phyloP scores from a whole-genome alignment of 2,797 vertebrate species.

The Alca torda region DNA sequence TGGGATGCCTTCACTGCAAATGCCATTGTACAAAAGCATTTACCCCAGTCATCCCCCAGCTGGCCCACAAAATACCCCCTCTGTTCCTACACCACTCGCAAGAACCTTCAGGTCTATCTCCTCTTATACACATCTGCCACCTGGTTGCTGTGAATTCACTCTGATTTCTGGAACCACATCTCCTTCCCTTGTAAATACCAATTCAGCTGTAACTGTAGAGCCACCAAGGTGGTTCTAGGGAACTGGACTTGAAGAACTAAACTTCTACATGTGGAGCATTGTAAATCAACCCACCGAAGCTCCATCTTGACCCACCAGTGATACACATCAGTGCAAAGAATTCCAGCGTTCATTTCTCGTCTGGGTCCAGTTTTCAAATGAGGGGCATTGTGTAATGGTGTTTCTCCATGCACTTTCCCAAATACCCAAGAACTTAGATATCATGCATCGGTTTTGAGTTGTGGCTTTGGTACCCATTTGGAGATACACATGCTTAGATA shows the following conservation, averaged over 20 bases:
- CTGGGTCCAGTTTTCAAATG: neutral
- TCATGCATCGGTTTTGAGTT: fast-evolving
- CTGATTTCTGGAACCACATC: neutral
- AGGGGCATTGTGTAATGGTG: fast-evolving
- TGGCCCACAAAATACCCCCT: neutral
- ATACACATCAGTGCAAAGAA: neutral
- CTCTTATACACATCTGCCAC: neutral
- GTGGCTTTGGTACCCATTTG: neutral
- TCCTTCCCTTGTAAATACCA: neutral
- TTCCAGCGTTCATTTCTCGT: neutral
- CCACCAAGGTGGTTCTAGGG: neutral
- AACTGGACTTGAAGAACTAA: neutral
- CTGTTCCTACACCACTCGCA: neutral
- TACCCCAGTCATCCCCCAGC: neutral
- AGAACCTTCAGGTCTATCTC: neutral
- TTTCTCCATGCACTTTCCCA: neutral
- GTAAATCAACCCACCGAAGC: neutral
- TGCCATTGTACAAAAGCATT: neutral
- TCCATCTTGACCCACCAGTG: neutral
- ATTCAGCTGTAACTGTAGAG: neutral
- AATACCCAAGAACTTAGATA: neutral
- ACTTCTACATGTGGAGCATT: fast-evolving
- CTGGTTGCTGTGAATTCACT: neutral
- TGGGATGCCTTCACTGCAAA: neutral
- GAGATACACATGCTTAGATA: neutral